Base-by-base conservation (phyloP, 64 coral and sea anemone genomes). In the Stichodactyla mertensii region DNA sequence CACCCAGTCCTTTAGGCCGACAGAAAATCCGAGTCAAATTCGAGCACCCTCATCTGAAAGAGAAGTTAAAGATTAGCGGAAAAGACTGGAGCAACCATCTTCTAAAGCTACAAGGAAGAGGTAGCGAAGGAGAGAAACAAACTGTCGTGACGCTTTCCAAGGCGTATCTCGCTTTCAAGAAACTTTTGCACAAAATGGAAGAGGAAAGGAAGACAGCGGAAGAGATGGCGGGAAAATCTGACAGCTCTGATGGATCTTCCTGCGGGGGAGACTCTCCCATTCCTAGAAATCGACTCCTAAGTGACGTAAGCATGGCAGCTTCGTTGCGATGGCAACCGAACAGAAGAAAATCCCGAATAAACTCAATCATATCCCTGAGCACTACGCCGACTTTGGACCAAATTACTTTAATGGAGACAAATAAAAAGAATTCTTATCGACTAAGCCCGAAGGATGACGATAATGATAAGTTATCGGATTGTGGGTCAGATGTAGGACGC, bases 111-210 rank as follows among this genome's bases (percentile, higher is more conserved):
- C 90, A 92, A 71, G 90, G 86, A 54, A 80, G 54, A 22, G 57
- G 67, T 82, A 60, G 71, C 55, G 85, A 92, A 87, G 51, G 85
- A 78, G 13, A 74, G 16, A 55, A 54, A 82, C 55, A 66, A 64
- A 85, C 55, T 61, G 20, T 91, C 10, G 52, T n/a, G 6, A 52
- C 71, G 15, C 55, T 91, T 14, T 91, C 89, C 36, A 91, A 91
- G 16, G 66, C 88, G 9, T 85, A 85, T 19, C 24, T 77, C 28
- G 89, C 89, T 28, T 91, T 91, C 55, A 91, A 66, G 80, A 83
- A 87, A 11, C 54, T 92, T 26, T 85, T 87, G 4, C 57, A 55
- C 52, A 80, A 92, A 83, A 83, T 87, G 90, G 90, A 92, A 31
- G 85, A 92, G 6, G 52, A 87, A 24, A 85, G 83, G 16, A 85